These are phyloP conservation scores for Calliopum simillimum DNA, from an alignment of 2,888 invertebrate species.

Conservation along the genomic window DNA sequence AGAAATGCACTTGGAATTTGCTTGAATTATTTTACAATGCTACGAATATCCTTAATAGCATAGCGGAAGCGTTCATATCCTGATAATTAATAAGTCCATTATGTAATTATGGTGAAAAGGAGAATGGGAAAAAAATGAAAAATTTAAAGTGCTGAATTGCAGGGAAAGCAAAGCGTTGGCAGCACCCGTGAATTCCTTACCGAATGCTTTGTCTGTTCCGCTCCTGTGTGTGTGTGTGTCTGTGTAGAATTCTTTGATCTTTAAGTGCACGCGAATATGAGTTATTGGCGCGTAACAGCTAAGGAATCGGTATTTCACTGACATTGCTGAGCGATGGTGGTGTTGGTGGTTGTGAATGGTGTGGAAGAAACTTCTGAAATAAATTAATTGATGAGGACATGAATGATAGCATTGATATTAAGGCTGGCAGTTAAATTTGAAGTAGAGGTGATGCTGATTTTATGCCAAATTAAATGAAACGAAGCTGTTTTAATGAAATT, in stretches of 20 bases:
- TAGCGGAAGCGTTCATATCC: not conserved
- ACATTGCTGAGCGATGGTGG: not conserved
- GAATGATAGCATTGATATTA: too few relatives aligned
- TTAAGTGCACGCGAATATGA: not conserved
- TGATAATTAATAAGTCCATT: conserved; percentile 37
- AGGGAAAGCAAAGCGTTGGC: too few relatives aligned
- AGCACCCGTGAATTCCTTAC: not conserved
- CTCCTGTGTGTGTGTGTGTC: not conserved
- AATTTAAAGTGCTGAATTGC: too few relatives aligned
- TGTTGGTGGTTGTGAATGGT: too few relatives aligned
- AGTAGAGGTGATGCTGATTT: too few relatives aligned
- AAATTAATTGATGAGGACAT: conserved; percentile 12
- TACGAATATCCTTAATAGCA: not conserved
- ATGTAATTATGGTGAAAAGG: conserved; percentile 29
- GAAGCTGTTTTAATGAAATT: too few relatives aligned
- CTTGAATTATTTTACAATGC: not conserved
- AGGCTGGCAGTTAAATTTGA: too few relatives aligned
- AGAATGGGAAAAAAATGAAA: too few relatives aligned
- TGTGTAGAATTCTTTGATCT: not conserved
- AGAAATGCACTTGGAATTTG: conserved; percentile 2
- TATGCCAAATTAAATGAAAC: too few relatives aligned
- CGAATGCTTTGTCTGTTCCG: conserved; percentile 2
- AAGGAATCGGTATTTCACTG: not conserved
- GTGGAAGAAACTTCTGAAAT: not conserved
- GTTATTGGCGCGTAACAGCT: not conserved